Conservation (phyloP, 2,113 vertebrate species). For the Elephas maximus region DNA sequence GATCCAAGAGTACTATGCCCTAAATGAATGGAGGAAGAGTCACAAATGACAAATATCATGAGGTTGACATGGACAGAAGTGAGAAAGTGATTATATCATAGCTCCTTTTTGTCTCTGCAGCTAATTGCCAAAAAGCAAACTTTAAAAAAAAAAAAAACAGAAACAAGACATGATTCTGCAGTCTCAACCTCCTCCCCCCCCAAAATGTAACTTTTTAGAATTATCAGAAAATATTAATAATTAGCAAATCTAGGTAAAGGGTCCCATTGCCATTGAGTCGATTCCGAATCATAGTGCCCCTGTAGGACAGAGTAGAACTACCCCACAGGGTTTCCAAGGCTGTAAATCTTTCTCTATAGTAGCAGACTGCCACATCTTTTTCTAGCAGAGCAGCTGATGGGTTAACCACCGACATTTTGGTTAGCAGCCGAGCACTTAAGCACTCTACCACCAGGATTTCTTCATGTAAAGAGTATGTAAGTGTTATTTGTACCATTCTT, state of each 20-base stretch:
- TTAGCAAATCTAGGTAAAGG: not conserved
- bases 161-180: slow-evolving; percentile 26
- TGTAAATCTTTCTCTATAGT: not conserved
- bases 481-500: not conserved
- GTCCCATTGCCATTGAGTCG: not conserved
- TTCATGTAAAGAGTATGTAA: not conserved
- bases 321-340: not conserved
- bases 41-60: not conserved
- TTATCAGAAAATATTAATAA: slow-evolving; percentile 42
- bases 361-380: not conserved
- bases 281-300: not conserved
- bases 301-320: not conserved
- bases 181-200: not conserved
- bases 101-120: slow-evolving; percentile 36
- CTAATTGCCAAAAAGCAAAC: slow-evolving; percentile 55
- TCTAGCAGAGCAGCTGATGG: not conserved
- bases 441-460: not conserved
- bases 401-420: not conserved
- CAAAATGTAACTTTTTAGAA: slow-evolving; percentile 22
- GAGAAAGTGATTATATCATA: not conserved
- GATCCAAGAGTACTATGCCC: not conserved
- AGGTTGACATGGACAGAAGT: not conserved
- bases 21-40: not conserved
- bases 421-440: not conserved
- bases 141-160: not conserved